Evolutionary conservation across 1,140 invertebrate species (phyloP).

Genomic region (Caenorhabditis remanei): DNA sequence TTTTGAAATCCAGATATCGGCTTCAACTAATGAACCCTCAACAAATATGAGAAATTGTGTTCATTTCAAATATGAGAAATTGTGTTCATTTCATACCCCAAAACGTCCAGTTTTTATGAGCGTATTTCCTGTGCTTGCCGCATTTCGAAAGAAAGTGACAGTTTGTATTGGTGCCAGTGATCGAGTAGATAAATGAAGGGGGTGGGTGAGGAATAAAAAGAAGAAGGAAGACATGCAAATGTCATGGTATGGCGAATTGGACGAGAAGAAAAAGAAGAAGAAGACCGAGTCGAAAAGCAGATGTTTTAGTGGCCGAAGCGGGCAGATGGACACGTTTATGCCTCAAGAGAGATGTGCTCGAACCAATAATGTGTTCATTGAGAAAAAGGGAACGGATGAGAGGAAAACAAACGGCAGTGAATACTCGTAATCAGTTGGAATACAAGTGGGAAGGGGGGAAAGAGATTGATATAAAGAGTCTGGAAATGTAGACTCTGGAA

Average conservation of each 20-base stretch:
- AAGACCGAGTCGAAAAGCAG: constrained; percentile 38
- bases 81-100: neutral
- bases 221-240: constrained; percentile 46
- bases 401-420: neutral
- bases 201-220: neutral
- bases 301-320: constrained; percentile 51
- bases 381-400: neutral
- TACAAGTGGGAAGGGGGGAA: neutral
- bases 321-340: constrained; percentile 50
- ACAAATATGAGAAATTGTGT: neutral
- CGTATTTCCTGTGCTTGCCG: constrained; percentile 42
- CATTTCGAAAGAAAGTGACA: constrained; percentile 51
- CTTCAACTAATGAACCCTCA: neutral
- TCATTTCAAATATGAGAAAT: no score
- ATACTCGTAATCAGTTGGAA: constrained; percentile 23
- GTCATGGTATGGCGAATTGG: constrained; percentile 46
- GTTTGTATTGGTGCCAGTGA: constrained; percentile 2
- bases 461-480: neutral
- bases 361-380: constrained; percentile 54
- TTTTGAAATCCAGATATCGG: neutral
- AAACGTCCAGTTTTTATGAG: constrained; percentile 17
- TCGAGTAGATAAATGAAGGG: constrained; percentile 19
- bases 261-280: neutral
- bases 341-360: constrained; percentile 53
- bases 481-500: neutral